A percentile compares a stretch with the other conserved stretches of the same genome.
phyloP scores from a whole-genome alignment of 2,888 invertebrate species.

The Zygogramma bicolorata region DNA sequence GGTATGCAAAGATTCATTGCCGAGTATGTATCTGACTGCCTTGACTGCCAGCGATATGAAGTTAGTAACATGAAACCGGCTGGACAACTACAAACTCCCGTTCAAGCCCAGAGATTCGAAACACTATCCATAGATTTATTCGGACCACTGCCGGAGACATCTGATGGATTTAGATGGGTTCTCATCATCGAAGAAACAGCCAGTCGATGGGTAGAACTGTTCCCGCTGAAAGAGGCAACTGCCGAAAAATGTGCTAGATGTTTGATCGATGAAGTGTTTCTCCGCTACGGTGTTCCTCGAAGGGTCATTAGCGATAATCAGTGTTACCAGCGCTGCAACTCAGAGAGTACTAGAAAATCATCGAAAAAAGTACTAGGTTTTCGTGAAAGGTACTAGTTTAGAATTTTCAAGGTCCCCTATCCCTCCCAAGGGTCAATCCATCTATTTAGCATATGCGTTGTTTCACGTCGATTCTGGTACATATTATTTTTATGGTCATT shows the following conservation, averaged over 20 bases:
- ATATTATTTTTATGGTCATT: too few relatives aligned
- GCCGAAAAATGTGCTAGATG: slow-evolving; percentile 42
- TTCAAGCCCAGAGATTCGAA: slow-evolving; percentile 14
- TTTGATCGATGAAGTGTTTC: slow-evolving; percentile 51
- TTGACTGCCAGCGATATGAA: slow-evolving; percentile 24
- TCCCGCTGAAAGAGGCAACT: slow-evolving; percentile 32
- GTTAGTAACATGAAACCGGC: slow-evolving; percentile 17
- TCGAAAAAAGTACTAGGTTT: too few relatives aligned
- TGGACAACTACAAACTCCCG: slow-evolving; percentile 21
- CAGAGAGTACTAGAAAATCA: too few relatives aligned
- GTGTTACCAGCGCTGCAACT: too few relatives aligned
- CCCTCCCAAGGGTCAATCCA: too few relatives aligned
- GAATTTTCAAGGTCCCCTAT: too few relatives aligned
- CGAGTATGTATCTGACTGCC: background rate
- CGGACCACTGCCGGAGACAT: slow-evolving; percentile 29
- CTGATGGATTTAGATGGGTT: slow-evolving; percentile 43
- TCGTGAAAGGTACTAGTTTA: too few relatives aligned
- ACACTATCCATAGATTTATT: slow-evolving; percentile 15
- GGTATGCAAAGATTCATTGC: slow-evolving; percentile 13
- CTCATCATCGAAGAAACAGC: slow-evolving; percentile 52
- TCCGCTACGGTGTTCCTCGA: slow-evolving; percentile 57
- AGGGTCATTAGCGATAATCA: slow-evolving; percentile 56
- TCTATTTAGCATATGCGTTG: too few relatives aligned
- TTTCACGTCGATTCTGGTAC: too few relatives aligned
- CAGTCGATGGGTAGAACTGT: slow-evolving; percentile 51